Conservation (phyloP, 2,113 vertebrate genomes). For the Nettapus auritus region DNA sequence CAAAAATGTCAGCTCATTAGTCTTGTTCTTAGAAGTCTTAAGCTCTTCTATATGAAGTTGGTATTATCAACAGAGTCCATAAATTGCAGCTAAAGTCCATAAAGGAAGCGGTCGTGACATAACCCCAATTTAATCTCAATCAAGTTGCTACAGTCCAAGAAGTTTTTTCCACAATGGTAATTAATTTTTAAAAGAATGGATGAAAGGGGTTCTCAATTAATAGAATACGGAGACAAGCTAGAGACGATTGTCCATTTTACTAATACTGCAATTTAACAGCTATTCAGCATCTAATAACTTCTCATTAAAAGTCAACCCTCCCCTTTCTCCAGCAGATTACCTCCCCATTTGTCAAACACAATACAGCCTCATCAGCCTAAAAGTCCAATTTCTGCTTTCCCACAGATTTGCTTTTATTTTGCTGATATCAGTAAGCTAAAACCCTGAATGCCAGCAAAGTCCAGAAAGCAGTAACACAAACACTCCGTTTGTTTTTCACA, state of each 20-base stretch:
- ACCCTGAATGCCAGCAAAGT: neutral
- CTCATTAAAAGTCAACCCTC: slow-evolving; percentile 36
- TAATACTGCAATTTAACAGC: slow-evolving; percentile 20
- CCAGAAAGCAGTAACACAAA: neutral
- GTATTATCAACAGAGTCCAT: neutral
- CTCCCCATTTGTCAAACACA: neutral
- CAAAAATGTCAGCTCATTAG: neutral
- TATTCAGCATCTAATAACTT: slow-evolving; percentile 33
- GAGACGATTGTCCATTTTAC: slow-evolving; percentile 35
- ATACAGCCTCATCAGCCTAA: slow-evolving; percentile 1
- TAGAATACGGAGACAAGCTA: neutral
- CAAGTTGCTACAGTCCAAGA: neutral
- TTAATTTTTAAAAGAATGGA: slow-evolving; percentile 48
- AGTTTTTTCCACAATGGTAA: slow-evolving; percentile 28
- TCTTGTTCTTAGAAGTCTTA: neutral
- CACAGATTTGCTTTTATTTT: slow-evolving; percentile 1
- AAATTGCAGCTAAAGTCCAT: neutral
- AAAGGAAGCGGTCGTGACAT: neutral
- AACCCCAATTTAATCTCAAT: neutral
- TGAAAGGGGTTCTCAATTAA: slow-evolving; percentile 47
- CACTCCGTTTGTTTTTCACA: fast-evolving
- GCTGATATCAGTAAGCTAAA: neutral
- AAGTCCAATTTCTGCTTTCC: neutral
- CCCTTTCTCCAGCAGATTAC: neutral
- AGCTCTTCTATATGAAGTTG: neutral